Base-by-base conservation (phyloP, 64 coral and sea anemone species). In the Platygyra sinensis region DNA sequence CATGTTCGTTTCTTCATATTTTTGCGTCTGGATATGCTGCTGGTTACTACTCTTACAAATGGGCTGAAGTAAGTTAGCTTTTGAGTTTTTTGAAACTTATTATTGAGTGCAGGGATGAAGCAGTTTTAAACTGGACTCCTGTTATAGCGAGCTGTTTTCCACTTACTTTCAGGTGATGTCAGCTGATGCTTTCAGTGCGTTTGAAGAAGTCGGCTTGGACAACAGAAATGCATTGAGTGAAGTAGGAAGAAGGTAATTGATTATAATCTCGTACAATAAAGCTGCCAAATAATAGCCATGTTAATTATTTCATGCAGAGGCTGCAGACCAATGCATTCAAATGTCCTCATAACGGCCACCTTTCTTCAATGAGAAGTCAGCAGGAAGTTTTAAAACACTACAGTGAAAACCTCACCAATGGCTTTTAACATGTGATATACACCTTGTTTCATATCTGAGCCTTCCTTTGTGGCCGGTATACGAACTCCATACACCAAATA, bases 21-120 rank as follows among this genome's bases (percentile, higher is more conserved):
- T 98, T 98, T 59, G 83, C 87, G 14, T 62, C 75, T 59, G 92
- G 89, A 42, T 98, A 98, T 75, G 89, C 96, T 14, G 96, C 96
- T 11, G 96, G 93, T 2, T 98, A 98, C 69, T 98, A 98, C 71
- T 94, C 93, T 2, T 98, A 98, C 65, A 98, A 98, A 51, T 98
- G 96, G 96, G 96, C 96, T 5, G 96, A 98, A 87, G 96, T 98
- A 83, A 71, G 91, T 77, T 19, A 87, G 20, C 33, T 60, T 85
- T n/a, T 46, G 15, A 25, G 0, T 30, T 3, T 25, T 25, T 29
- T 27, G 25, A n/a, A 69, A 10, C 12, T 69, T 24, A n/a, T 69
- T 57, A 15, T 14, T 57, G 54, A 57, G 10, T 57, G 0, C 15
- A 57, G 54, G 54, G 24, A 69, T n/a, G 42, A 25, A n/a, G 10